Evolutionary conservation across 2,888 invertebrate species (phyloP).

Genomic region (Polia nebulosa): DNA sequence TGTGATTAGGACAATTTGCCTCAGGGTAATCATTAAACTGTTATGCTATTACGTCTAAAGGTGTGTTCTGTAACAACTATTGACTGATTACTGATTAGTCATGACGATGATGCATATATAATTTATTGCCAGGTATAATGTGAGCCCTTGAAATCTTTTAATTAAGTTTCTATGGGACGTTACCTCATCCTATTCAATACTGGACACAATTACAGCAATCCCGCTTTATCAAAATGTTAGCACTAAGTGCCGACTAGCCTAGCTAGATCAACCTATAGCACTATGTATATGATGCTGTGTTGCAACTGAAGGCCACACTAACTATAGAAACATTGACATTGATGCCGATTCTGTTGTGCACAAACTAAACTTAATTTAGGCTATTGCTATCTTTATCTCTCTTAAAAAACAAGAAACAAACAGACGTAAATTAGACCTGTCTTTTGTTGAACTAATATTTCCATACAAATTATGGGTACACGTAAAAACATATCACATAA

Average conservation of each 20-base stretch:
- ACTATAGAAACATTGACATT: constrained; percentile 34
- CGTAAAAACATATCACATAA: too few species aligned
- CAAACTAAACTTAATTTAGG: too few species aligned
- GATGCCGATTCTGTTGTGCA: too few species aligned
- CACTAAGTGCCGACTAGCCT: background rate
- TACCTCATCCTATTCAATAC: constrained; percentile 36
- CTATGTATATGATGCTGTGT: background rate
- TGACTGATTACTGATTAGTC: constrained; percentile 13
- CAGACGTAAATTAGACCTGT: too few species aligned
- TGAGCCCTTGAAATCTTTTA: constrained; percentile 19
- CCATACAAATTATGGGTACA: too few species aligned
- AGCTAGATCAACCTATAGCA: background rate
- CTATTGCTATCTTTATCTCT: too few species aligned
- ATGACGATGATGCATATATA: constrained; percentile 15
- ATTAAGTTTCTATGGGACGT: constrained; percentile 7
- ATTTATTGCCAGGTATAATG: background rate
- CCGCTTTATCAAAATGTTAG: constrained; percentile 1
- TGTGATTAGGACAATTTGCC: constrained; percentile 27
- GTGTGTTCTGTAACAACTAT: constrained; percentile 16
- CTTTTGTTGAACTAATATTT: too few species aligned
- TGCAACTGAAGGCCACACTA: constrained; percentile 11
- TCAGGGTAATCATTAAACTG: constrained; percentile 9
- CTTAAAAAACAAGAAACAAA: too few species aligned
- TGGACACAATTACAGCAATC: background rate
- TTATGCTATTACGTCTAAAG: constrained; percentile 3